A percentile compares a stretch with the other conserved stretches of the same genome.
phyloP scores from a whole-genome alignment of 2,797 vertebrate species.

The Schizopygopsis pylzovi region DNA sequence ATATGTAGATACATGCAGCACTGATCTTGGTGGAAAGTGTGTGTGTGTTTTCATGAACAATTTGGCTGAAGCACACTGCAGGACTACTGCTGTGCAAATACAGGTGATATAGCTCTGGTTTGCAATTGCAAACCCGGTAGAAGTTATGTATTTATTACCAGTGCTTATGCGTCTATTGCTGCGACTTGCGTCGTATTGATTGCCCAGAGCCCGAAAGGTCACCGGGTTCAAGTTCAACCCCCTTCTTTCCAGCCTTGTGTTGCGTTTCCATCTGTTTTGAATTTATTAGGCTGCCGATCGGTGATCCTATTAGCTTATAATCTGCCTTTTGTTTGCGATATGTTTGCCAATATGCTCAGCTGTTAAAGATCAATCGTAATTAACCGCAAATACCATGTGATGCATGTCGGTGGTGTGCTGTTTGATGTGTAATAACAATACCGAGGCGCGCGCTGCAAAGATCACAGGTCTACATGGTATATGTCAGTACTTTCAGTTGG shows the following conservation, averaged over 20 bases:
- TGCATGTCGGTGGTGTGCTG: neutral
- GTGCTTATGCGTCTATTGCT: slow-evolving; percentile 58
- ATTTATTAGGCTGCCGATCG: slow-evolving; percentile 50
- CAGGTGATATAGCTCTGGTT: neutral
- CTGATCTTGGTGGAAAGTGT: neutral
- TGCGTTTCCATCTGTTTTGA: slow-evolving; percentile 48
- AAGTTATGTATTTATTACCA: slow-evolving; percentile 2
- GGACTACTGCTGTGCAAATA: neutral
- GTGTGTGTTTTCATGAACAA: slow-evolving; percentile 10
- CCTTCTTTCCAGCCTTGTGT: slow-evolving; percentile 59
- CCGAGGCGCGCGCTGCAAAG: neutral
- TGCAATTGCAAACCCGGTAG: neutral
- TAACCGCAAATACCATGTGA: slow-evolving; percentile 8
- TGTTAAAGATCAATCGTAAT: slow-evolving; percentile 36
- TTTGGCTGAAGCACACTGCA: neutral
- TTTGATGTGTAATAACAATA: neutral
- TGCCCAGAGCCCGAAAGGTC: slow-evolving; percentile 50
- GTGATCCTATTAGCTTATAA: slow-evolving; percentile 41
- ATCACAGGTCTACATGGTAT: neutral
- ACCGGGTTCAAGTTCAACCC: slow-evolving; percentile 80
- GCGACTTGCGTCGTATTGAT: slow-evolving; percentile 39
- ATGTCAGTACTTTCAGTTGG: slow-evolving; percentile 15
- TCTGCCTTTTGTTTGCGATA: slow-evolving; percentile 47
- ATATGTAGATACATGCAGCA: slow-evolving; percentile 8
- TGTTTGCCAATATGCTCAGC: slow-evolving; percentile 25